Evolutionary conservation across 2,113 vertebrate species (phyloP).

Genomic region (Rattus norvegicus): GRCr8 NC_086028.1:11668001-11668500

Average conservation of each 20-base stretch:
- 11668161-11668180: not conserved
- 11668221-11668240: not conserved
- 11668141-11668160: not conserved
- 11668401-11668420: not conserved
- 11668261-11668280: not conserved
- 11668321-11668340: not conserved
- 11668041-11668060: not conserved
- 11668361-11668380: constrained; percentile 5
- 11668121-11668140: not conserved
- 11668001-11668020: not conserved
- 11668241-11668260: not conserved
- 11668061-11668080: not conserved
- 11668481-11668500: no score
- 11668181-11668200: not conserved
- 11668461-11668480: no score
- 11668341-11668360: not conserved
- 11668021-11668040: not conserved
- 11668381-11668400: not conserved
- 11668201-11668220: not conserved
- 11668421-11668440: not conserved
- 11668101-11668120: not conserved
- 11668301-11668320: not conserved
- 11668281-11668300: not conserved
- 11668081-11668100: not conserved
- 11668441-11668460: not conserved